Evolutionary conservation across 2,113 vertebrate genomes (phyloP), one percentile per base, ranked within the genome.

Genomic region (Sceloporus undulatus): DNA sequence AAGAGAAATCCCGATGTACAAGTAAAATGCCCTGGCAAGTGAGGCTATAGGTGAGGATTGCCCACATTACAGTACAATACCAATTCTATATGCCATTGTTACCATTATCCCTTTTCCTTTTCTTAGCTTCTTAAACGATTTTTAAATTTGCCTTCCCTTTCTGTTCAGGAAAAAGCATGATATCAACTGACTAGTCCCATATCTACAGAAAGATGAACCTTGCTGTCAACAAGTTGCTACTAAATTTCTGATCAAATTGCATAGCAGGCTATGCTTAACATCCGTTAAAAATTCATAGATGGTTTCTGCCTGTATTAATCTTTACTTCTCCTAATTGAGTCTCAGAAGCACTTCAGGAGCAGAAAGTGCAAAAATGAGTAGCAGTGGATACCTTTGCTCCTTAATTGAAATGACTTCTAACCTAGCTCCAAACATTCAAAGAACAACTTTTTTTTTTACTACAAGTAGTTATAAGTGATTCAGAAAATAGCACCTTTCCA

Each of bases 401-500:
- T 79, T 79, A 86, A 86, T 71, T 79, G 62, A 86, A 79, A 86
- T 78, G 75, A 78, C 75, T 86, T 78, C 29, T 79, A 78, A 70
- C 42, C 85, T 38, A 40, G 77, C 65, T 79, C 52, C 29, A 71
- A 79, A 79, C 48, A 79, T 70, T 79, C 74, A 78, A 78, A 86
- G 85, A 54, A 75, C 85, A 52, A 78, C 68, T 23, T 71, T 29
- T 2, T 54, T 10, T 23, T 34, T 76, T 65, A 42, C 65, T 52
- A 52, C 76, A 79, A 34, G n/a, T 27, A 59, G 75, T 86, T 86
- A 78, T 25, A 68, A 86, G 85, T 68, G 77, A 79, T 79, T 79
- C 66, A 56, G 65, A 71, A 86, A 86, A 86, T 52, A 56, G 65
- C 48, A 68, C 76, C 62, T 79, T 56, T 78, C 73, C 23, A 6